A percentile compares a stretch with the other conserved stretches of the same genome.
Conservation (phyloP, 2,113 vertebrate species). For the Podilymbus podiceps region DNA sequence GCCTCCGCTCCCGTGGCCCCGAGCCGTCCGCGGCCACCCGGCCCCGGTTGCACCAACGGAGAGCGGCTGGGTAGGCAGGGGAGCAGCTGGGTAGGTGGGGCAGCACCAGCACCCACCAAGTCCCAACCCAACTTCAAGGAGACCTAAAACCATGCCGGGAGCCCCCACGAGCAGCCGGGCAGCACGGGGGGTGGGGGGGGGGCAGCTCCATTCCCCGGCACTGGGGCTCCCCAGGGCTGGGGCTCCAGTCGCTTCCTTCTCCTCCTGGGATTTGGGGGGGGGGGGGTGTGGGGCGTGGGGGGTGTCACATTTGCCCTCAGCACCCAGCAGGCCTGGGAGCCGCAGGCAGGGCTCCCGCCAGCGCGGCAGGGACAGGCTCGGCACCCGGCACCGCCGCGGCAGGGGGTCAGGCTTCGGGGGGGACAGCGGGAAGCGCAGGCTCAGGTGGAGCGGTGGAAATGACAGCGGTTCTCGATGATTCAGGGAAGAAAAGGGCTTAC, state of each 20-base stretch:
- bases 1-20: not conserved
- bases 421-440: not conserved
- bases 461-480: not conserved
- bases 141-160: not conserved
- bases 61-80: not conserved
- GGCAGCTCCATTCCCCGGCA: rapidly evolving
- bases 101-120: not conserved
- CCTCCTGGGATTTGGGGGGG: not conserved
- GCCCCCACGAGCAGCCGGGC: not conserved
- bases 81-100: not conserved
- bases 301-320: not conserved
- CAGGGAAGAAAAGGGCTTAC: not conserved
- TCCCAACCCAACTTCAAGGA: rapidly evolving
- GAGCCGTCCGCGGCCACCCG: too few relatives aligned
- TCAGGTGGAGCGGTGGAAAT: not conserved
- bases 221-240: rapidly evolving
- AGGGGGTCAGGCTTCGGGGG: rapidly evolving
- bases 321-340: not conserved
- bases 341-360: not conserved
- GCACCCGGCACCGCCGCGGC: rapidly evolving
- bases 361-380: not conserved
- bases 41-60: not conserved
- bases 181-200: not conserved
- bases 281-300: too few relatives aligned
- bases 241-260: not conserved